phyloP scores from a whole-genome alignment of 2,888 invertebrate genomes.

The Branchellion lobata region DNA sequence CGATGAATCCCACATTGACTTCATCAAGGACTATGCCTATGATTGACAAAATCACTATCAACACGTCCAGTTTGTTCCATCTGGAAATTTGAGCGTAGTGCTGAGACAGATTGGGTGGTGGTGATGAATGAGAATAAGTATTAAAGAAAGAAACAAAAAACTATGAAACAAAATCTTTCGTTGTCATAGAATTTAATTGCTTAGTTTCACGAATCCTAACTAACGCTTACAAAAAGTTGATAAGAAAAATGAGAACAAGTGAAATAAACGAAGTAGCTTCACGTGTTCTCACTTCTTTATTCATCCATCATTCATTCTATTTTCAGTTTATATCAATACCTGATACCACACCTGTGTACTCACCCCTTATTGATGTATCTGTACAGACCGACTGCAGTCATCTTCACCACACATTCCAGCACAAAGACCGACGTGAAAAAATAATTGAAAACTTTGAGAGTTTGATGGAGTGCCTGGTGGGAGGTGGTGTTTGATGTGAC shows the following conservation, averaged over 20 bases:
- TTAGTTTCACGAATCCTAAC: no score
- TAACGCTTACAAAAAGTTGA: no score
- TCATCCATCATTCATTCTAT: no score
- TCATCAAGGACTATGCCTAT: constrained; percentile 97
- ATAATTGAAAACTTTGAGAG: constrained; percentile 96
- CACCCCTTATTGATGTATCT: constrained; percentile 88
- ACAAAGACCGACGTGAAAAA: constrained; percentile 99
- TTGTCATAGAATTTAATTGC: neutral
- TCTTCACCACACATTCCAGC: constrained; percentile 91
- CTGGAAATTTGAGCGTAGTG: constrained; percentile 59
- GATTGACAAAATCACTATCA: constrained; percentile 94
- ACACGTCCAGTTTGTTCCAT: constrained; percentile 97
- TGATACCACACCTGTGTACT: no score
- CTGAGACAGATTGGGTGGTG: no score
- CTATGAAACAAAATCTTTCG: neutral
- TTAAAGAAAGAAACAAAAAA: neutral
- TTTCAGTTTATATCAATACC: no score
- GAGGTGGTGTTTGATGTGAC: no score
- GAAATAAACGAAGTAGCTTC: no score
- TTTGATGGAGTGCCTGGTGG: constrained; percentile 77
- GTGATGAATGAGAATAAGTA: no score
- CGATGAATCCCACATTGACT: constrained; percentile 92
- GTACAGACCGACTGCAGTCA: constrained; percentile 84
- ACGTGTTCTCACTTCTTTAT: no score
- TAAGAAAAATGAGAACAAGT: no score